phyloP scores from a whole-genome alignment of 2,888 invertebrate species.

The Cryptops parisi region DNA sequence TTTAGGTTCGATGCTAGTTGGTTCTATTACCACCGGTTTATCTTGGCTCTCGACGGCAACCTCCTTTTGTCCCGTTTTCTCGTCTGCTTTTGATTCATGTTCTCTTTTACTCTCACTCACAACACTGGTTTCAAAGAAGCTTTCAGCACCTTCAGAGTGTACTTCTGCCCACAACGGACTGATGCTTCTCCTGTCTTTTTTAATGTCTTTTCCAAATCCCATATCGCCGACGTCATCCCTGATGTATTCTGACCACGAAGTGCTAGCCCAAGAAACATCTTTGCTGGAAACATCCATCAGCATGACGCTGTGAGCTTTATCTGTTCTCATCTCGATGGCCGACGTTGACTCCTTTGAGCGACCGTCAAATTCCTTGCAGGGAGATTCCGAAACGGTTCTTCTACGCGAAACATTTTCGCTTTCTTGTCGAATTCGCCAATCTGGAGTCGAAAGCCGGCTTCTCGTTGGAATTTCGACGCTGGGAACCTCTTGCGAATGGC shows the following conservation, averaged over 20 bases:
- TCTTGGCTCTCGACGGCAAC: neutral
- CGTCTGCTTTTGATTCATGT: no score
- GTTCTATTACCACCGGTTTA: neutral
- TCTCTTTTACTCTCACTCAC: neutral
- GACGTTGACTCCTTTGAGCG: neutral
- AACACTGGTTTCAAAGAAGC: neutral
- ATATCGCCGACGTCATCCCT: neutral
- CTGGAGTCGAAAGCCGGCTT: neutral
- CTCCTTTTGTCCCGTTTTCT: no score
- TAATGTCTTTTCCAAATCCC: neutral
- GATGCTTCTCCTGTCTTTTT: neutral
- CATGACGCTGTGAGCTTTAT: no score
- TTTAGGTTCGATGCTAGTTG: neutral
- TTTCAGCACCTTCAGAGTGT: neutral
- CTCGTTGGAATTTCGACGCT: neutral
- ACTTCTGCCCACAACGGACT: neutral
- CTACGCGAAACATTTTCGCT: neutral
- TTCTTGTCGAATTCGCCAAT: neutral
- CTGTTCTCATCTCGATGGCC: neutral
- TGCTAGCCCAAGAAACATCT: no score
- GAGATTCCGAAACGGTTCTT: slow-evolving; percentile 11
- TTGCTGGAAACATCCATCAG: no score
- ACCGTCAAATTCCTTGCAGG: slow-evolving; percentile 1
- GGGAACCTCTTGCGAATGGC: neutral
- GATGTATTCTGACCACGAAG: neutral